Base-by-base conservation (phyloP, 1,140 invertebrate genomes). In the Cherax quadricarinatus region DNA sequence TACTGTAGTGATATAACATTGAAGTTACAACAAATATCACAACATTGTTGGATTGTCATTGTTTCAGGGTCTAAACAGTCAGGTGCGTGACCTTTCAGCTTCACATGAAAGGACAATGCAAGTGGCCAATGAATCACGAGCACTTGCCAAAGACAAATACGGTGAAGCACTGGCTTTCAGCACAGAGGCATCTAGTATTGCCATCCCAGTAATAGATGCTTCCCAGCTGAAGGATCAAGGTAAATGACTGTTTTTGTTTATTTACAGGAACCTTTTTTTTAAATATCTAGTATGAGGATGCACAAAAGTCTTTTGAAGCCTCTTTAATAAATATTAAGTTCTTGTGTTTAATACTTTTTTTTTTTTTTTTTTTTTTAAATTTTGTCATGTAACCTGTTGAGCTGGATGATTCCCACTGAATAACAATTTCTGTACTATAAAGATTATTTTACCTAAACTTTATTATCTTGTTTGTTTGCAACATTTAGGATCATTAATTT, bases 131-230 rank as follows among this genome's bases (percentile, higher is more conserved):
- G 96, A 97, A 81, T 97, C 98, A 1, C 95, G 97, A 49, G 96
- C 96, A 30, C 96, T 97, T 94, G 97, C 98, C 0, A 96, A 96
- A 51, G 95, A 96, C 75, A 97, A 97, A 0, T 97, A 98, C 93
- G 96, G 98, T 5, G 97, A 98, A 92, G 98, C 98, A 0, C 94
- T 99, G 53, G 96, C 96, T 79, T 95, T 98, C 1, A 96, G 97
- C 66, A 97, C 96, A 5, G 96, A 98, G 93, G 97, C 98, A 0
- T 97, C 97, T 53, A 97, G 97, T 66, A 96, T 98, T 4, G 95
- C 96, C 16, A 95, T 98, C 4, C 98, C 98, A 0, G 95, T 96
- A 7, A 96, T 98, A 7, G 97, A 99, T 94, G 95, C 97, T 2
- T 95, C 95, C 0, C 95, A 96, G 92, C 95, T 99, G 70, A 97